phyloP scores from a whole-genome alignment of 2,797 vertebrate genomes.

The Galago senegalensis region DNA sequence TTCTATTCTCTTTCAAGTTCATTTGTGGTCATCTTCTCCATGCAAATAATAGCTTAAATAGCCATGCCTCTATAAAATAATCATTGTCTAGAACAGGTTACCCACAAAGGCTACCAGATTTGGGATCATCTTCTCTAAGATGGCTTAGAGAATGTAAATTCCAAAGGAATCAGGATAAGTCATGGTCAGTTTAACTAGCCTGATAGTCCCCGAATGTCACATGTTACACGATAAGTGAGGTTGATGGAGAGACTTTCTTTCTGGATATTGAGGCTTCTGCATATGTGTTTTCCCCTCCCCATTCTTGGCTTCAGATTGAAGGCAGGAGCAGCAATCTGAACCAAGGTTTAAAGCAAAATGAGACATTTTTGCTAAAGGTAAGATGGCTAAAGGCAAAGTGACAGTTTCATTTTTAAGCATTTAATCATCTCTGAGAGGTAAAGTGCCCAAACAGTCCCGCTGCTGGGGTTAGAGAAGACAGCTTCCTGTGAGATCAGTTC shows the following conservation, averaged over 20 bases:
- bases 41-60: neutral
- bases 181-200: neutral
- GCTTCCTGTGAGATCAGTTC: conserved; percentile 72
- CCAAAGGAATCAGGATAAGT: neutral
- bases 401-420: conserved; percentile 62
- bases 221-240: neutral
- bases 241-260: neutral
- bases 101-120: neutral
- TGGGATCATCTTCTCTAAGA: neutral
- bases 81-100: neutral
- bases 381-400: neutral
- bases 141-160: neutral
- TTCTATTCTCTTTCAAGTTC: conserved; percentile 1
- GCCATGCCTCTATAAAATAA: neutral
- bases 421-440: conserved; percentile 63
- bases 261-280: neutral
- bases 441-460: conserved; percentile 62
- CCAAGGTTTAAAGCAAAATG: neutral
- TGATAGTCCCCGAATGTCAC: neutral
- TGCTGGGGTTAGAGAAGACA: conserved; percentile 64
- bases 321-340: neutral
- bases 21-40: neutral
- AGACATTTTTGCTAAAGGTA: neutral
- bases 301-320: neutral
- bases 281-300: neutral